These are phyloP conservation scores for Rhinatrema bivittatum DNA, from an alignment of 2,797 vertebrate genomes.

Conservation along the genomic window DNA sequence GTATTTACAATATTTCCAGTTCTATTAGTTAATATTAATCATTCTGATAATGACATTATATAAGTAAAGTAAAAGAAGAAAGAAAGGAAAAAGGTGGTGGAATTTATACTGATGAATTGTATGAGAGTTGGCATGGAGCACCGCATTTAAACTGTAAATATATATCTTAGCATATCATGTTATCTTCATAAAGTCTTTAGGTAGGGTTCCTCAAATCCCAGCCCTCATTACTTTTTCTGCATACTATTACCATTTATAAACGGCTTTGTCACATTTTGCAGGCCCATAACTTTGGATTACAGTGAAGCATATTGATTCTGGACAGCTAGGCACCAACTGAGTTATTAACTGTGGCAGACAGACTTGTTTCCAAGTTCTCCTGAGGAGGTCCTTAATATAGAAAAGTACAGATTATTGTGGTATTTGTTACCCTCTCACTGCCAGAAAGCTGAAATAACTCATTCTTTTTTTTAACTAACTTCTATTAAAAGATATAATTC, in stretches of 20 bases:
- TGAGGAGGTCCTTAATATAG: slow-evolving; percentile 40
- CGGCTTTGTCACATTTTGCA: slow-evolving; percentile 42
- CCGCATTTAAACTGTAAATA: no score
- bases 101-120: no score
- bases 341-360: slow-evolving; percentile 59
- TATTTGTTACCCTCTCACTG: slow-evolving; percentile 31
- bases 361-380: slow-evolving; percentile 50
- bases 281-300: slow-evolving; percentile 30
- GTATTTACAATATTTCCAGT: no score
- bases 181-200: slow-evolving; percentile 70
- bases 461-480: slow-evolving; percentile 20
- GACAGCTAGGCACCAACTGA: slow-evolving; percentile 54
- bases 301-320: slow-evolving; percentile 38
- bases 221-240: slow-evolving; percentile 46
- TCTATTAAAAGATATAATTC: slow-evolving; percentile 36
- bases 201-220: slow-evolving; percentile 50
- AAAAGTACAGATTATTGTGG: slow-evolving; percentile 40
- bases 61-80: no score
- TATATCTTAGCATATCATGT: slow-evolving; percentile 69
- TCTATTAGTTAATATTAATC: no score
- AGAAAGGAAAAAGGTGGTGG: no score
- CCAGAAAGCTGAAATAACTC: slow-evolving; percentile 28
- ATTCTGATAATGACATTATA: no score
- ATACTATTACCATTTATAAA: slow-evolving; percentile 48
- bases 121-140: no score